phyloP scores from a whole-genome alignment of 2,888 invertebrate genomes.

The Cantharis rufa region DNA sequence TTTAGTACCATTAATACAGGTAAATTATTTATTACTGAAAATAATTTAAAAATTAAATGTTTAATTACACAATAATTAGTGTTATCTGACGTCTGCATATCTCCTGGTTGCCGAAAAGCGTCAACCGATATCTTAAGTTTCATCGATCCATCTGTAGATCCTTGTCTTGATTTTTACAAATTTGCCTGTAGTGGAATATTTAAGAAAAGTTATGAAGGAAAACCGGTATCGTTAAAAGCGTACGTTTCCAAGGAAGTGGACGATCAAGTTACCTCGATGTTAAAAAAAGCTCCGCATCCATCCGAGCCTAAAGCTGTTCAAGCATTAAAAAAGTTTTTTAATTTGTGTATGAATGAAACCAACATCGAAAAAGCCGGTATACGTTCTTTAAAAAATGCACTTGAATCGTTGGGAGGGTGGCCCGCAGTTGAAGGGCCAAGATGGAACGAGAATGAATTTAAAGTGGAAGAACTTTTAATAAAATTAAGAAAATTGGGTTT shows the following conservation, averaged over 20 bases:
- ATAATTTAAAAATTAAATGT: not conserved
- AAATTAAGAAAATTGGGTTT: conserved; percentile 19
- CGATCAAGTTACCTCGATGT: conserved; percentile 52
- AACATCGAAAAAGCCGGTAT: conserved; percentile 73
- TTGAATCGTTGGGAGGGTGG: conserved; percentile 79
- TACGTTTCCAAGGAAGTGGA: conserved; percentile 55
- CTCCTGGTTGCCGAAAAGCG: conserved; percentile 77
- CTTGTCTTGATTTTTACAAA: conserved; percentile 77
- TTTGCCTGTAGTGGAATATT: conserved; percentile 75
- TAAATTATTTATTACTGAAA: not conserved
- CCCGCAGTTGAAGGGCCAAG: conserved; percentile 74
- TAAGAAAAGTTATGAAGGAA: conserved; percentile 72
- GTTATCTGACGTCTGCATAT: conserved; percentile 44
- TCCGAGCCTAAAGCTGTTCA: conserved; percentile 52
- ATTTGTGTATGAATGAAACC: conserved; percentile 49
- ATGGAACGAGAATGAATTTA: conserved; percentile 62
- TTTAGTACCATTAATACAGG: not conserved
- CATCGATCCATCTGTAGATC: conserved; percentile 69
- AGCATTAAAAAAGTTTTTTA: conserved; percentile 54
- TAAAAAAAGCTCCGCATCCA: conserved; percentile 48
- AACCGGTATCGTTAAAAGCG: conserved; percentile 57
- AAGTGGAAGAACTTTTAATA: conserved; percentile 11
- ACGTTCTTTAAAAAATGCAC: conserved; percentile 57
- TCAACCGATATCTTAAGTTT: conserved; percentile 68
- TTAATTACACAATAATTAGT: not conserved